Conservation (phyloP, 2,797 vertebrate species). For the Acanthopagrus latus region DNA sequence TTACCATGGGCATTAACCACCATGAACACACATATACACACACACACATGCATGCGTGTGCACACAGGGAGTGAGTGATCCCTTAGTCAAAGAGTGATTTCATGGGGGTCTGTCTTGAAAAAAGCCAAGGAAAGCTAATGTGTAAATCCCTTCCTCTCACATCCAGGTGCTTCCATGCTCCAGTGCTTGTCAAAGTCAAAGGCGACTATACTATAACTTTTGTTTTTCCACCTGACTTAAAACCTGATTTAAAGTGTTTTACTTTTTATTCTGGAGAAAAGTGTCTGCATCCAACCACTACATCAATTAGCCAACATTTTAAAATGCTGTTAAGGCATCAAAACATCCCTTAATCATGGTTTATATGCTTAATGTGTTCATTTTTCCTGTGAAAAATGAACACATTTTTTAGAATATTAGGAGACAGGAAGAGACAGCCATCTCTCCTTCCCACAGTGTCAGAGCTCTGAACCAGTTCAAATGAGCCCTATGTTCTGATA, state of each 20-base stretch:
- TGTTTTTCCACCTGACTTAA: background rate
- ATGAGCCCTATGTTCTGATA: too few species aligned
- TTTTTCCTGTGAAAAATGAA: too few species aligned
- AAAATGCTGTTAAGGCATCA: too few species aligned
- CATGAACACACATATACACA: slow-evolving; percentile 68
- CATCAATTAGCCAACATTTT: too few species aligned
- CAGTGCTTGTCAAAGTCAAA: slow-evolving; percentile 27
- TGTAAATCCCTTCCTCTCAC: slow-evolving; percentile 39
- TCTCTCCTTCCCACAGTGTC: too few species aligned
- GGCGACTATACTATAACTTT: background rate
- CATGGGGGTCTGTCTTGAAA: slow-evolving; percentile 47
- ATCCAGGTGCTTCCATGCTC: slow-evolving; percentile 58
- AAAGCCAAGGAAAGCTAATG: slow-evolving; percentile 46
- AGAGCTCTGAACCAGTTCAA: too few species aligned
- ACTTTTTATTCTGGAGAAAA: background rate
- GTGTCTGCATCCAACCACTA: background rate
- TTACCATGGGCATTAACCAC: slow-evolving; percentile 90
- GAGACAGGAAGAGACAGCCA: too few species aligned
- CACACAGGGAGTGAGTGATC: slow-evolving; percentile 29
- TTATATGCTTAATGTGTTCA: too few species aligned
- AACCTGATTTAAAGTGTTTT: background rate
- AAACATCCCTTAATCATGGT: too few species aligned
- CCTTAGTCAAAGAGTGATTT: slow-evolving; percentile 55
- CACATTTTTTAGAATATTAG: too few species aligned
- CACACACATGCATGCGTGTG: slow-evolving; percentile 30